Percentiles rank a stretch among this genome's conserved stretches.
Conservation (phyloP, 30 jellyfish, hydroid and myxozoan genomes). For the Rhopilema esculentum region DNA sequence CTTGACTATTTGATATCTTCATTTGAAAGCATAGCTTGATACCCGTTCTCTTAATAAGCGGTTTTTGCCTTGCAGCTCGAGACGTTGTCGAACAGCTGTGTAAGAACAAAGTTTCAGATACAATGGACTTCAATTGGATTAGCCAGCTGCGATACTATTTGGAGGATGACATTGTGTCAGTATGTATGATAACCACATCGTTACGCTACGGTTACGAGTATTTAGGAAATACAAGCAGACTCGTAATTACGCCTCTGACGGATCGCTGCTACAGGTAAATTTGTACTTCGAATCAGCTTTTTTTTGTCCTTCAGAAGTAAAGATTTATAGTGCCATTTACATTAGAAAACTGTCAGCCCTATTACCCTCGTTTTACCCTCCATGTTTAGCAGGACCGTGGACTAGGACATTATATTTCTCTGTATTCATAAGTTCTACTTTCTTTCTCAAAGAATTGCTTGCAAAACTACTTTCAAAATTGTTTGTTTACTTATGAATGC, state of each 20-base stretch:
- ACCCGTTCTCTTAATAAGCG: too few species aligned
- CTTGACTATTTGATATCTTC: too few species aligned
- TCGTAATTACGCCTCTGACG: constrained; percentile 58
- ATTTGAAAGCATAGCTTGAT: too few species aligned
- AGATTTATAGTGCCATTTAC: neutral
- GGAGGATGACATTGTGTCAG: constrained; percentile 21
- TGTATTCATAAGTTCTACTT: too few species aligned
- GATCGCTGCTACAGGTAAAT: constrained; percentile 56
- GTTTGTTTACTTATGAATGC: too few species aligned
- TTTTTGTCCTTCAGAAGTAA: neutral
- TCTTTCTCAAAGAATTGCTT: too few species aligned
- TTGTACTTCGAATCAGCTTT: neutral
- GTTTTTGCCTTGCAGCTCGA: constrained; percentile 34
- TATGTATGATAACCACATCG: constrained; percentile 42
- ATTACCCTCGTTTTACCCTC: neutral
- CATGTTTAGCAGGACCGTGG: too few species aligned
- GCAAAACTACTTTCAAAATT: too few species aligned
- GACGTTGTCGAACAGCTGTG: constrained; percentile 66
- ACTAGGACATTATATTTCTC: too few species aligned
- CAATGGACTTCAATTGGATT: constrained; percentile 71
- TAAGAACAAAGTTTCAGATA: constrained; percentile 21
- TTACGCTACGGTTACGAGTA: constrained; percentile 52
- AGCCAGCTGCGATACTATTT: constrained; percentile 59
- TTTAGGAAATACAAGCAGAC: constrained; percentile 54
- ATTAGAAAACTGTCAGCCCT: neutral